Evolutionary conservation across 35 echinoderm and acorn worm genomes (phyloP).

Genomic region (Acanthaster planci): DNA sequence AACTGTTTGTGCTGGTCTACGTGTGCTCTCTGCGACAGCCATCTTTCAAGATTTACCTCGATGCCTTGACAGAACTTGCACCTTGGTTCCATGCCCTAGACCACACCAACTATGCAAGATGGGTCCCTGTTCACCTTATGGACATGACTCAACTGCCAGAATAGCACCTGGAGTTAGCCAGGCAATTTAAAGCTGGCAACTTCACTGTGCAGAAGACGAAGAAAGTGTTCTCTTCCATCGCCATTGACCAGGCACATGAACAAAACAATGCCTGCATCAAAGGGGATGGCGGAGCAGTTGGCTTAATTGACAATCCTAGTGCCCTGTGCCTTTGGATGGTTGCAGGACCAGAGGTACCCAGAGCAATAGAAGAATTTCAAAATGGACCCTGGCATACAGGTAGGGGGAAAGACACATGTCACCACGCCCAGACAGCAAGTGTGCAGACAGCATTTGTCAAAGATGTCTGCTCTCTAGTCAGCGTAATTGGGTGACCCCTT

Average conservation of each 20-base stretch:
- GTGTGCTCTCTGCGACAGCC: slow-evolving; percentile 32
- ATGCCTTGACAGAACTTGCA: slow-evolving; percentile 36
- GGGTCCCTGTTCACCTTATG: slow-evolving; percentile 56
- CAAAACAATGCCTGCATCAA: slow-evolving; percentile 70
- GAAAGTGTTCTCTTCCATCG: slow-evolving; percentile 45
- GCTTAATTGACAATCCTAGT: slow-evolving; percentile 51
- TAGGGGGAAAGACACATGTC: slow-evolving; percentile 2
- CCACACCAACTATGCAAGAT: slow-evolving; percentile 60
- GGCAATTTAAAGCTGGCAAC: slow-evolving; percentile 22
- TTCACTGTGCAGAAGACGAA: slow-evolving; percentile 52
- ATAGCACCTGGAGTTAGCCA: slow-evolving; percentile 44
- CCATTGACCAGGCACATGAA: slow-evolving; percentile 71
- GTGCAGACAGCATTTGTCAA: not conserved
- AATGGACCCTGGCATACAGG: not conserved
- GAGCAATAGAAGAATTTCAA: slow-evolving; percentile 22
- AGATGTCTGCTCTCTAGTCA: not conserved
- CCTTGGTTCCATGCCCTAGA: slow-evolving; percentile 75
- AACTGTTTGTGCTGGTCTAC: slow-evolving; percentile 40
- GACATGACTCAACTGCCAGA: slow-evolving; percentile 29
- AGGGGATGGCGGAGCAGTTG: slow-evolving; percentile 54
- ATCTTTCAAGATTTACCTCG: slow-evolving; percentile 40
- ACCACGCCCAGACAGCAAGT: slow-evolving; percentile 4
- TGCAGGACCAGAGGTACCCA: slow-evolving; percentile 32
- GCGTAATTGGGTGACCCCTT: not conserved
- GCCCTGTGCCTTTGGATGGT: slow-evolving; percentile 41